Percentiles rank a stretch among this genome's conserved stretches.
Evolutionary conservation across 2,888 invertebrate species (phyloP).

Genomic region (Sphinx pinastri): DNA sequence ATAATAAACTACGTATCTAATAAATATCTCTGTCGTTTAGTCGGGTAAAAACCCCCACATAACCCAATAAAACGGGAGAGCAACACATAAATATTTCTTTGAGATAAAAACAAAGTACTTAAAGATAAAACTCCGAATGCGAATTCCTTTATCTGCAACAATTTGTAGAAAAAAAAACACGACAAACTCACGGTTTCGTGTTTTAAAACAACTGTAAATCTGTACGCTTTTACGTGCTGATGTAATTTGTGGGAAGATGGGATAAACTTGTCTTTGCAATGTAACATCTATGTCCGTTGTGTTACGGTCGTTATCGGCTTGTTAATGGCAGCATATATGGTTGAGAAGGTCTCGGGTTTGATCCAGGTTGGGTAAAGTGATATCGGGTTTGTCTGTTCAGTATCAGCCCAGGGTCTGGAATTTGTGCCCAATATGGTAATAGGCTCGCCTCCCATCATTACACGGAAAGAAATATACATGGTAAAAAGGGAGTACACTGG

Average conservation of each 20-base stretch:
- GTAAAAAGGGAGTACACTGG: no score
- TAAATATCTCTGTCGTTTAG: no score
- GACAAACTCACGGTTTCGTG: not conserved
- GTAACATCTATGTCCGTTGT: not conserved
- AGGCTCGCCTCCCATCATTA: no score
- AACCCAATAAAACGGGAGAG: not conserved
- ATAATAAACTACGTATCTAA: no score
- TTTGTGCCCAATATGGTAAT: no score
- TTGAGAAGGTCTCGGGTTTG: no score
- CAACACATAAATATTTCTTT: not conserved
- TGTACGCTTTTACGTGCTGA: not conserved
- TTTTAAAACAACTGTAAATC: conserved; percentile 19
- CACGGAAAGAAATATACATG: no score
- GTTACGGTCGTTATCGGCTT: no score
- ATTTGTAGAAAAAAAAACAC: conserved; percentile 9
- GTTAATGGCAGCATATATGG: no score
- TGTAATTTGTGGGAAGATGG: not conserved
- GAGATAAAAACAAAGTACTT: conserved; percentile 11
- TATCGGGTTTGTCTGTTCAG: no score
- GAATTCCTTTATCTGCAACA: conserved; percentile 19
- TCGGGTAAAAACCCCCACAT: not conserved
- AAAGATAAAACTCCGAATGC: not conserved
- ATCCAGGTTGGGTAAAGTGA: no score
- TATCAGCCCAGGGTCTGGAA: no score
- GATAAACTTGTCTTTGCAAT: not conserved